These are phyloP conservation scores for Steinernema feltiae DNA, from an alignment of 1,140 invertebrate species.

Conservation along the genomic window DNA sequence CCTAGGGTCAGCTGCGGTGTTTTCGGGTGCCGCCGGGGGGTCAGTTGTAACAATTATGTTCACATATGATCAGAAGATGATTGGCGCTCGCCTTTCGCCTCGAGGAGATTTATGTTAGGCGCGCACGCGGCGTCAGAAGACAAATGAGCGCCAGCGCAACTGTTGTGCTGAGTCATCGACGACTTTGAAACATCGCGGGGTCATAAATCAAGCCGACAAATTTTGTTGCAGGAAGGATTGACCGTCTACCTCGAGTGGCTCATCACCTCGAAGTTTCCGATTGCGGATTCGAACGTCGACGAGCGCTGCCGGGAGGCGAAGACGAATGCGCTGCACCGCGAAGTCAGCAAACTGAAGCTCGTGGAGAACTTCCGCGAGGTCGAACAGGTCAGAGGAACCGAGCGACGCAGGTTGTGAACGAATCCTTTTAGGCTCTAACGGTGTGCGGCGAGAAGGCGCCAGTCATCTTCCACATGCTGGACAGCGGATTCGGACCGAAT, in stretches of 20 bases:
- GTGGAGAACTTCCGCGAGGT: neutral
- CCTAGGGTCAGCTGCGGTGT: neutral
- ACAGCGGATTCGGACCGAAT: neutral
- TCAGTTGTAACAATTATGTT: neutral
- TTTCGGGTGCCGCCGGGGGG: neutral
- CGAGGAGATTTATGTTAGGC: neutral
- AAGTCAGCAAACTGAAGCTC: neutral
- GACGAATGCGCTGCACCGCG: neutral
- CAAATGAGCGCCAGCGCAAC: neutral
- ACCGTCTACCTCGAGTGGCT: conserved; percentile 1
- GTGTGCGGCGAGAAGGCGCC: neutral
- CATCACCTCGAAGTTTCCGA: neutral
- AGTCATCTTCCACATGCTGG: neutral
- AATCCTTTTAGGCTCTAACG: neutral
- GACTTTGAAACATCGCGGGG: neutral
- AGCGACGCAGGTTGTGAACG: neutral
- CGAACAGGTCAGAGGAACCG: neutral
- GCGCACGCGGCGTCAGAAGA: neutral
- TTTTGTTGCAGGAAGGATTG: neutral
- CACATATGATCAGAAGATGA: neutral
- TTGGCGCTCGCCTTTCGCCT: neutral
- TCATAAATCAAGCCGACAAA: neutral
- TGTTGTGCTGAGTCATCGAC: neutral
- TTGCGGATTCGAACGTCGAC: neutral
- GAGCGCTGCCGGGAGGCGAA: neutral